A percentile compares a stretch with the other conserved stretches of the same genome.
phyloP scores from a whole-genome alignment of 2,888 invertebrate genomes.

The Aphodius granarius region DNA sequence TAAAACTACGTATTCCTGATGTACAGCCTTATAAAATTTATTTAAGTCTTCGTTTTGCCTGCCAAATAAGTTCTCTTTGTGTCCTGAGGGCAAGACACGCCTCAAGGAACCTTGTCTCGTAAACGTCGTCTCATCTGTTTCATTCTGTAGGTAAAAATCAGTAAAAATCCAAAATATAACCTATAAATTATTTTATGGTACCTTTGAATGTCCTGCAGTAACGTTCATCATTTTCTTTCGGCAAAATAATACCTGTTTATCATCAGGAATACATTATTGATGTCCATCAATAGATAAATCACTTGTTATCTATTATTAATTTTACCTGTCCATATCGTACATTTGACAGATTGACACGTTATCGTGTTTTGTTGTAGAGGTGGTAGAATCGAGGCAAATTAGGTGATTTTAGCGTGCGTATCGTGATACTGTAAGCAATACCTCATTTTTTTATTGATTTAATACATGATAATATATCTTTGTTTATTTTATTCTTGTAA shows the following conservation, averaged over 20 bases:
- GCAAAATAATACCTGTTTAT: constrained; percentile 5
- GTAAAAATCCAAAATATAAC: constrained; percentile 21
- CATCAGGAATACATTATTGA: constrained; percentile 26
- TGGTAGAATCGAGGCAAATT: not conserved
- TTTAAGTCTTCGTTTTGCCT: constrained; percentile 60
- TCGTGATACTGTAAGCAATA: too few species aligned
- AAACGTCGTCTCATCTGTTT: constrained; percentile 44
- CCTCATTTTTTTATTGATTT: too few species aligned
- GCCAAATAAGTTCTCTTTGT: constrained; percentile 63
- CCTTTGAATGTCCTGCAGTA: constrained; percentile 4
- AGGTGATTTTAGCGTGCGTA: too few species aligned
- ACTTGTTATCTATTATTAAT: constrained; percentile 6
- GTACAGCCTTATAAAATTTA: constrained; percentile 73
- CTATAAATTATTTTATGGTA: not conserved
- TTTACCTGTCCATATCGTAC: not conserved
- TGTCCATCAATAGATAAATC: constrained; percentile 12
- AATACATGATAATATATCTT: too few species aligned
- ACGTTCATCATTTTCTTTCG: not conserved
- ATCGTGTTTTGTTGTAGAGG: not conserved
- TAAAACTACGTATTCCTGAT: constrained; percentile 87
- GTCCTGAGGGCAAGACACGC: constrained; percentile 59
- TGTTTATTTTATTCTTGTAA: not conserved
- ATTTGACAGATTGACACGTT: constrained; percentile 17
- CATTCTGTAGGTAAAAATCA: constrained; percentile 29
- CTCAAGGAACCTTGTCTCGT: constrained; percentile 61